Conservation (phyloP, 1,140 invertebrate species). For the Brachionus rotundiformis region DNA sequence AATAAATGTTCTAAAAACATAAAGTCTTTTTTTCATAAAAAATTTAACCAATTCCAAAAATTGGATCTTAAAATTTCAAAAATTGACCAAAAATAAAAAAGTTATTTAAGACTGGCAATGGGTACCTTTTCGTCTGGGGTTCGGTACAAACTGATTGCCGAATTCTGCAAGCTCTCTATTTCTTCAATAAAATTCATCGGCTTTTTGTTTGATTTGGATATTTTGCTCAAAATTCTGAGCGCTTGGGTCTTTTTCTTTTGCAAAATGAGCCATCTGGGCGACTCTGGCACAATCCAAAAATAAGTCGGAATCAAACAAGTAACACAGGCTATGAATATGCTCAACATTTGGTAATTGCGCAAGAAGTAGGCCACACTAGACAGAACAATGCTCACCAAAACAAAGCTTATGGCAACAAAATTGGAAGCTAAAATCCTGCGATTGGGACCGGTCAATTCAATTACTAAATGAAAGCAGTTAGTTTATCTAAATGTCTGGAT, state of each 20-base stretch:
- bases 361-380: constrained; percentile 25
- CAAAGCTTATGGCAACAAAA: background rate
- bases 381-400: constrained; percentile 21
- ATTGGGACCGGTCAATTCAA: background rate
- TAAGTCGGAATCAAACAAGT: background rate
- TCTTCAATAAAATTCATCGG: background rate
- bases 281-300: constrained; percentile 42
- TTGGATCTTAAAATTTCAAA: background rate
- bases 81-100: background rate
- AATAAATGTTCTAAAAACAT: constrained; percentile 11
- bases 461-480: background rate
- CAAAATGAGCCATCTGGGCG: constrained; percentile 41
- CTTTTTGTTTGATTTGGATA: constrained; percentile 43
- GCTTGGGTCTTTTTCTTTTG: constrained; percentile 8
- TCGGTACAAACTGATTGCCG: background rate
- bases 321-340: background rate
- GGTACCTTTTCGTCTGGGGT: background rate
- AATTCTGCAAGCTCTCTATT: background rate
- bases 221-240: constrained; percentile 2
- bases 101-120: background rate
- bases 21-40: background rate
- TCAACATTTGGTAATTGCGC: constrained; percentile 22
- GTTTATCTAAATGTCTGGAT: background rate
- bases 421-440: constrained; percentile 26
- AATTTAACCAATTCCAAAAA: background rate